Evolutionary conservation across 2,888 invertebrate genomes (phyloP).

Genomic region (Leptura quadrifasciata): DNA sequence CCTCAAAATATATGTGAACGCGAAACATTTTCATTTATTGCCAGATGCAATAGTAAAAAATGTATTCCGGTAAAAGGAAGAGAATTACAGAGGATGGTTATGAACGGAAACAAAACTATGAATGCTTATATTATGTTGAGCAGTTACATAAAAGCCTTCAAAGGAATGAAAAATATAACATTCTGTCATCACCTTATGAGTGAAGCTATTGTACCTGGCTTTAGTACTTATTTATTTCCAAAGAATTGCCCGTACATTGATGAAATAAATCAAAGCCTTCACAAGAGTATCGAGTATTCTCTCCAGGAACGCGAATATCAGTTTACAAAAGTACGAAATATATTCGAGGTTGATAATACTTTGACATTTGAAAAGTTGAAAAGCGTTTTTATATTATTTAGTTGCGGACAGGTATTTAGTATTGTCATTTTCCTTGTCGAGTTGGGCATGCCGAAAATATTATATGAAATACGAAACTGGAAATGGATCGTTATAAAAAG

Average conservation of each 20-base stretch:
- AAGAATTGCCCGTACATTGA: conserved; percentile 15
- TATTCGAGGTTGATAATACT: background rate
- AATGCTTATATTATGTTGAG: background rate
- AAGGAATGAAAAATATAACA: background rate
- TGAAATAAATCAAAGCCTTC: background rate
- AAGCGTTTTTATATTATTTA: background rate
- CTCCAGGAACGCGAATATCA: background rate
- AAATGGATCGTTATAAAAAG: background rate
- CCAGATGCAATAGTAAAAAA: background rate
- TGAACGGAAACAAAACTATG: background rate
- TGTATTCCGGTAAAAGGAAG: background rate
- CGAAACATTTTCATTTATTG: background rate
- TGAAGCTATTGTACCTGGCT: conserved; percentile 9
- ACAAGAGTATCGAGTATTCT: background rate
- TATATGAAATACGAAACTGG: background rate
- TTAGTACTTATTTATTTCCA: conserved; percentile 10
- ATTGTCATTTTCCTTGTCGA: background rate
- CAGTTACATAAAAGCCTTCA: background rate
- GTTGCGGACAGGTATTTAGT: background rate
- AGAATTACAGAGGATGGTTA: background rate
- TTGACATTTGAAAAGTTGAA: background rate
- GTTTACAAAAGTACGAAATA: background rate
- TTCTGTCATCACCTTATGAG: background rate
- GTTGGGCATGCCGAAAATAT: background rate
- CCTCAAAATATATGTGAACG: background rate